A percentile compares a stretch with the other conserved stretches of the same genome.
Evolutionary conservation across 2,888 invertebrate species (phyloP).

Genomic region (Portevinia maculata): DNA sequence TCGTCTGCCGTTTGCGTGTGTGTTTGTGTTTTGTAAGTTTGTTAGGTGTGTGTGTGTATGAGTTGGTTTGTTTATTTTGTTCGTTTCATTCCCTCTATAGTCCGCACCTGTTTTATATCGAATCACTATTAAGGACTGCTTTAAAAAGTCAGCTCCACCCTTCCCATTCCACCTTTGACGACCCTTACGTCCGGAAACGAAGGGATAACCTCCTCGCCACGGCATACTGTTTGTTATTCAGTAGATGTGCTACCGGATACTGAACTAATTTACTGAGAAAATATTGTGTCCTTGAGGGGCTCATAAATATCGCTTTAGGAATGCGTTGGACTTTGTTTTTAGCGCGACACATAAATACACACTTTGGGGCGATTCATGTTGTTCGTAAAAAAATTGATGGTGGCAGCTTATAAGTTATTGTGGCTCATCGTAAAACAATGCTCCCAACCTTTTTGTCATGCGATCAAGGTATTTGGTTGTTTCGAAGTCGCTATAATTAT

Average conservation of each 20-base stretch:
- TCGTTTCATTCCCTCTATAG: conserved; percentile 36
- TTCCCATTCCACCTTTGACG: neutral
- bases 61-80: conserved; percentile 13
- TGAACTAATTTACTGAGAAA: conserved; percentile 19
- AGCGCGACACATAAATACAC: neutral
- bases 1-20: conserved; percentile 1
- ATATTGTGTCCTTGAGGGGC: conserved; percentile 33
- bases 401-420: conserved; percentile 22
- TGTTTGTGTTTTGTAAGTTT: neutral
- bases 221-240: conserved; percentile 22
- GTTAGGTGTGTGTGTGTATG: conserved; percentile 5
- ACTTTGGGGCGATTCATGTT: neutral
- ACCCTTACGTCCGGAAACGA: neutral
- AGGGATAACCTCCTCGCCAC: conserved; percentile 19
- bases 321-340: neutral
- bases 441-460: neutral
- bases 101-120: conserved; percentile 2
- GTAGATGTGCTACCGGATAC: conserved; percentile 20
- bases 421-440: conserved; percentile 33
- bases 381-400: neutral
- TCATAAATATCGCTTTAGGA: conserved; percentile 26
- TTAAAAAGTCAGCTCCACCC: neutral
- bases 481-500: conserved; percentile 15
- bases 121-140: conserved; percentile 34
- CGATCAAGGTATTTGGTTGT: conserved; percentile 3